Evolutionary conservation across 2,113 vertebrate genomes (phyloP).

Genomic region (Varanus salvator): DNA sequence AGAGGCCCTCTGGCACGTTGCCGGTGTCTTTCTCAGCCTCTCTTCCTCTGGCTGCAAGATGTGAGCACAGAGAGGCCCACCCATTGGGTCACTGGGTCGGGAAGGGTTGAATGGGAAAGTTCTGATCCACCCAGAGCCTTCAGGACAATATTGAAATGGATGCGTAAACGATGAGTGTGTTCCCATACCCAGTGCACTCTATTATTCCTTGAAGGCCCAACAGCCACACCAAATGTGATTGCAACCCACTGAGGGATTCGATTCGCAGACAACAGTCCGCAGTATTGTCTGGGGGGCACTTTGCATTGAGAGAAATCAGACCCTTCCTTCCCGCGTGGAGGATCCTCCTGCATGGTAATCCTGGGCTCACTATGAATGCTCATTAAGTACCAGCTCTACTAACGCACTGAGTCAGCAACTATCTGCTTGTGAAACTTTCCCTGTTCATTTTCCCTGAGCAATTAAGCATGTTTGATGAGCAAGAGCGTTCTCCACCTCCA

Average conservation of each 20-base stretch:
- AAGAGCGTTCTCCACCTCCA: neutral
- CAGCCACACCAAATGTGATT: neutral
- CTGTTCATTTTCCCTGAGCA: neutral
- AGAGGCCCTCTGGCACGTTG: neutral
- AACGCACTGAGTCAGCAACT: conserved; percentile 2
- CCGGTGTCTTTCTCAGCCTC: neutral
- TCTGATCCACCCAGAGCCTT: neutral
- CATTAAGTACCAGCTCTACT: neutral
- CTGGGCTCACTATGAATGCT: neutral
- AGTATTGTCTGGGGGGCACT: neutral
- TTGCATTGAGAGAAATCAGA: neutral
- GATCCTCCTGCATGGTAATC: too few relatives aligned
- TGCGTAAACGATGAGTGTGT: neutral
- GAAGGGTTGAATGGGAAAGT: neutral
- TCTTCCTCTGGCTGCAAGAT: neutral
- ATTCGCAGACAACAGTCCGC: too few relatives aligned
- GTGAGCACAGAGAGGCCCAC: neutral
- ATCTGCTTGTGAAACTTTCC: conserved; percentile 20
- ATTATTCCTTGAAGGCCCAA: neutral
- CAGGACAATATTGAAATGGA: neutral
- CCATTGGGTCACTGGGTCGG: neutral
- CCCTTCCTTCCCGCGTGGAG: neutral
- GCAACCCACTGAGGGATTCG: neutral
- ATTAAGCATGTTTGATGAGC: conserved; percentile 4
- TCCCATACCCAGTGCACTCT: neutral